Percentiles rank a stretch among this genome's conserved stretches.
Evolutionary conservation across 2,888 invertebrate species (phyloP).

Genomic region (Zeuzera pyrina): DNA sequence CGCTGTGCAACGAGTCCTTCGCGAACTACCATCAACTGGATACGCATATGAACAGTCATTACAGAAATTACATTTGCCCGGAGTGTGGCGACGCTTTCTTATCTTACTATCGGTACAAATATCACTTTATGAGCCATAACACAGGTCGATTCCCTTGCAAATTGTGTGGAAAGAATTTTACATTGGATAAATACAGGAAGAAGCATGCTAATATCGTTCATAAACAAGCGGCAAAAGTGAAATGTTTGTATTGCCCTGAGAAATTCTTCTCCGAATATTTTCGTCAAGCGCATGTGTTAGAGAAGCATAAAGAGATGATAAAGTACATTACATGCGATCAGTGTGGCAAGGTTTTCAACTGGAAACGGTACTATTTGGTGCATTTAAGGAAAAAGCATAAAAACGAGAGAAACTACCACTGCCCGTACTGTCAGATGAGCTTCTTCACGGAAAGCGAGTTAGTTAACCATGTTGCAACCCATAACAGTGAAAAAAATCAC

Average conservation of each 20-base stretch:
- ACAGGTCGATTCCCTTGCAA: background rate
- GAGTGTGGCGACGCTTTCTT: background rate
- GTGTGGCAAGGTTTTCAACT: slow-evolving; percentile 51
- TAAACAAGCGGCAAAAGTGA: slow-evolving; percentile 19
- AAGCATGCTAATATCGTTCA: slow-evolving; percentile 39
- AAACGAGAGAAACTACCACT: slow-evolving; percentile 30
- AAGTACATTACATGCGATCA: slow-evolving; percentile 35
- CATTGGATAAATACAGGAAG: slow-evolving; percentile 29
- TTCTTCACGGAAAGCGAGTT: slow-evolving; percentile 23
- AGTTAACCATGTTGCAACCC: slow-evolving; percentile 22
- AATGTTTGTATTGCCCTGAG: slow-evolving; percentile 36
- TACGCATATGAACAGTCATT: background rate
- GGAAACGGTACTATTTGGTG: slow-evolving; percentile 43
- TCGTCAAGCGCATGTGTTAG: slow-evolving; percentile 30
- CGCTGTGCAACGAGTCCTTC: background rate
- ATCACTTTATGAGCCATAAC: background rate
- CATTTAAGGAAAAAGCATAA: slow-evolving; percentile 49
- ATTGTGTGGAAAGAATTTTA: too few species aligned
- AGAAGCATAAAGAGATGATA: slow-evolving; percentile 30
- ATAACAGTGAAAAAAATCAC: slow-evolving; percentile 18
- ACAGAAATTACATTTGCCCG: background rate
- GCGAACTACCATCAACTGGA: background rate
- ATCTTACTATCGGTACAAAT: background rate
- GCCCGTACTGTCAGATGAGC: slow-evolving; percentile 21
- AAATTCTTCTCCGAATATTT: slow-evolving; percentile 23